phyloP scores from a whole-genome alignment of 2,113 vertebrate genomes.

The Cynoglossus semilaevis region DNA sequence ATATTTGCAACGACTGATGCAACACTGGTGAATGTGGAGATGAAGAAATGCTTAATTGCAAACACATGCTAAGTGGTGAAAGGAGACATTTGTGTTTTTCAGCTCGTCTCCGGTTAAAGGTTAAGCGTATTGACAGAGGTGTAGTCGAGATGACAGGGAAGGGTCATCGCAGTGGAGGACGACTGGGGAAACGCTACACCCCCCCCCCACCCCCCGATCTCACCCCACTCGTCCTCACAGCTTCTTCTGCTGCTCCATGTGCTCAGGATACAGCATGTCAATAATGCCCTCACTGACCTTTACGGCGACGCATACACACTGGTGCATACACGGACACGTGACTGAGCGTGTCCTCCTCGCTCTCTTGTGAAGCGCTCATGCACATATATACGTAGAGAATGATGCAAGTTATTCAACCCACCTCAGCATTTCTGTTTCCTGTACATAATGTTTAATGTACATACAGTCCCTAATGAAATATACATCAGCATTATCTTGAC shows the following conservation, averaged over 20 bases:
- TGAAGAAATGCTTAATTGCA: no score
- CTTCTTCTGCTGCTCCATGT: slow-evolving; percentile 32
- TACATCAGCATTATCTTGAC: no score
- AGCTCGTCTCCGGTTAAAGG: slow-evolving; percentile 38
- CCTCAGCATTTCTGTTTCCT: neutral
- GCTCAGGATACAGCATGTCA: slow-evolving; percentile 54
- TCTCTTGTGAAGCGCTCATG: slow-evolving; percentile 9
- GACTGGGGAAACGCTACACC: slow-evolving; percentile 63
- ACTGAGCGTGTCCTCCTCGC: slow-evolving; percentile 1
- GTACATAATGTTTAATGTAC: neutral
- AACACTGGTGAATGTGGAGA: neutral
- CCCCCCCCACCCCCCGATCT: slow-evolving; percentile 4
- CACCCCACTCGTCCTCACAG: slow-evolving; percentile 9
- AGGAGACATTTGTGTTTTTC: slow-evolving; percentile 17
- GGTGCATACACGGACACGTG: slow-evolving; percentile 12
- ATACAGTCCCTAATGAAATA: no score
- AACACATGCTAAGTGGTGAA: slow-evolving; percentile 26
- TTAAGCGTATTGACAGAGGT: slow-evolving; percentile 64
- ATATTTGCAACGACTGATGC: neutral
- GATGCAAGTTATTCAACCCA: neutral
- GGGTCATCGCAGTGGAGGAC: slow-evolving; percentile 51
- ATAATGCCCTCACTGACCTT: slow-evolving; percentile 62
- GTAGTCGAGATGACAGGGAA: slow-evolving; percentile 63
- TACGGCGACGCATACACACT: slow-evolving; percentile 23
- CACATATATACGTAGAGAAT: slow-evolving; percentile 9